Conservation (phyloP, 2,888 invertebrate species). For the Xylota sylvarum region DNA sequence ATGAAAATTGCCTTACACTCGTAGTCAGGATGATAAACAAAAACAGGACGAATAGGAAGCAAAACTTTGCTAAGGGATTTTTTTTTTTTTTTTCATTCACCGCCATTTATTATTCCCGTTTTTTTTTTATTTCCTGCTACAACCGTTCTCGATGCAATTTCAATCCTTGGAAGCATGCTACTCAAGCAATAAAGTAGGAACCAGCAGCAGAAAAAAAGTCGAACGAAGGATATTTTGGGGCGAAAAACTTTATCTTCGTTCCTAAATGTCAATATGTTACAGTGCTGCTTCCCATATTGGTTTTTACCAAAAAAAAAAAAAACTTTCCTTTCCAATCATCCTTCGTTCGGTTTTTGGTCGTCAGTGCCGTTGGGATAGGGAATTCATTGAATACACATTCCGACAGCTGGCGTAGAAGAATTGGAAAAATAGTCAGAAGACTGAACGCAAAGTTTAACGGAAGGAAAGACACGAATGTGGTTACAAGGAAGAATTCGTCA, state of each 20-base stretch:
- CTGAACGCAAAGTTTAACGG: neutral
- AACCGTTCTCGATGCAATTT: slow-evolving; percentile 14
- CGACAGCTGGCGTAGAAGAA: slow-evolving; percentile 1
- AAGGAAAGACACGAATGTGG: neutral
- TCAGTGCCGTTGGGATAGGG: neutral
- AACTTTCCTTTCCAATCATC: slow-evolving; percentile 4
- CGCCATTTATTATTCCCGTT: neutral
- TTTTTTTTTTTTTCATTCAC: neutral
- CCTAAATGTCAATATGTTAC: slow-evolving; percentile 16
- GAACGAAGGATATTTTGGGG: neutral
- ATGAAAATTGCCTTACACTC: slow-evolving; percentile 2
- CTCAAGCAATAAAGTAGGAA: slow-evolving; percentile 3
- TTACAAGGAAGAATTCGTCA: neutral
- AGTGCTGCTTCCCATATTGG: neutral
- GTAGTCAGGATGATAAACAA: neutral
- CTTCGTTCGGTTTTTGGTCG: neutral
- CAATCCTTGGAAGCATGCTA: neutral
- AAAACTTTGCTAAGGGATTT: too few species aligned
- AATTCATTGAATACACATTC: slow-evolving; percentile 7
- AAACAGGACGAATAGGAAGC: neutral
- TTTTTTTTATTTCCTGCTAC: neutral
- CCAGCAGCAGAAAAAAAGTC: neutral
- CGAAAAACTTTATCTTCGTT: slow-evolving; percentile 4
- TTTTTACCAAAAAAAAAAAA: neutral
- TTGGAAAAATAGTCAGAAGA: neutral